phyloP scores from a whole-genome alignment of 2,113 vertebrate species.

The Chascanopsetta lugubris region DNA sequence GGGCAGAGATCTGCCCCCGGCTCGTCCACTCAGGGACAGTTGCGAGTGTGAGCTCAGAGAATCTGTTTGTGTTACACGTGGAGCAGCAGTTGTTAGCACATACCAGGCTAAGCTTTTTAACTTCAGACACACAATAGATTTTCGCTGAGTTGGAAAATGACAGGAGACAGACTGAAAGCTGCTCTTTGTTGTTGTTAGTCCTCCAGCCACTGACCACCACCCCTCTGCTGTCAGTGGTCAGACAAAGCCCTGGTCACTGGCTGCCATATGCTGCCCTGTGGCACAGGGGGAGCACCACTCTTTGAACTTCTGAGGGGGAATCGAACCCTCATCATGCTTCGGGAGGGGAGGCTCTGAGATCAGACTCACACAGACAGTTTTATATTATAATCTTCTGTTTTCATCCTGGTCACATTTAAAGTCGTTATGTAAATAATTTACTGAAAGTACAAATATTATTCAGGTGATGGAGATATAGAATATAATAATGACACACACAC shows the following conservation, averaged over 20 bases:
- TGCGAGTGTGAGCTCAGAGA: constrained; percentile 71
- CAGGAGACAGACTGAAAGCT: constrained; percentile 81
- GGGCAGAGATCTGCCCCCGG: constrained; percentile 22
- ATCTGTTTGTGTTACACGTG: constrained; percentile 77
- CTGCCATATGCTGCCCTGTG: constrained; percentile 72
- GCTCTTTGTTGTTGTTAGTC: constrained; percentile 75
- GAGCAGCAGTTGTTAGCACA: constrained; percentile 77
- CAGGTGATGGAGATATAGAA: background rate
- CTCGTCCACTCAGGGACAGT: constrained; percentile 40
- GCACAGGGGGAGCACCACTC: constrained; percentile 65
- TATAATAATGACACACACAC: constrained; percentile 12
- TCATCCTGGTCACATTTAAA: background rate
- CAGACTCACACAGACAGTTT: constrained; percentile 1
- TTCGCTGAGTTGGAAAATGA: constrained; percentile 83
- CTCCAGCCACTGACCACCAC: constrained; percentile 72
- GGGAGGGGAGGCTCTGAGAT: constrained; percentile 10
- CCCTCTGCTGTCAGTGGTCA: constrained; percentile 78
- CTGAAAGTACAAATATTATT: background rate
- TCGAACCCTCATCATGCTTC: constrained; percentile 54
- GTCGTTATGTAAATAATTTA: no score
- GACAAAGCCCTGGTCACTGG: constrained; percentile 76
- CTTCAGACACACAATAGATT: constrained; percentile 75
- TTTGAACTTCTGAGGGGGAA: constrained; percentile 68
- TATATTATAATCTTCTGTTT: constrained; percentile 1
- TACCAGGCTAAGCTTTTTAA: constrained; percentile 81